Conservation (phyloP, 2,113 vertebrate genomes). For the Myiopsitta monachus region DNA sequence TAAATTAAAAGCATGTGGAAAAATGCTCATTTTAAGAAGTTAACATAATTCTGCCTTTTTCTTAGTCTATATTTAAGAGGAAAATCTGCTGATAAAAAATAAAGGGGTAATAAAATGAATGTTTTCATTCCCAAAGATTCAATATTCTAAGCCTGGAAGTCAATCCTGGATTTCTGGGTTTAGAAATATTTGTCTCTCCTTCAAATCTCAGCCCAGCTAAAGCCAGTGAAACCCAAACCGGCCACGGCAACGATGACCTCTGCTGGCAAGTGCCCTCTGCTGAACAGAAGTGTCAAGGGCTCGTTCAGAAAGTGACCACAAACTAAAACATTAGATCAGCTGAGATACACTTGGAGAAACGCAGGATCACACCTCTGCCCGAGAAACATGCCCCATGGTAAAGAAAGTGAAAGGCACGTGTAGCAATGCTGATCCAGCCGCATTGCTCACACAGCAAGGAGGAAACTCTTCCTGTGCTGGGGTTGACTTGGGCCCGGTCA, state of each 20-base stretch:
- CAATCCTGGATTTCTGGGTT: not conserved
- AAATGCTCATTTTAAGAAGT: not conserved
- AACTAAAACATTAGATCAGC: not conserved
- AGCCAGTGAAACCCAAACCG: not conserved
- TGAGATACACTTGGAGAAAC: not conserved
- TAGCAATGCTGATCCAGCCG: not conserved
- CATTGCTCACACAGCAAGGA: not conserved
- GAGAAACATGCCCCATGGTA: not conserved
- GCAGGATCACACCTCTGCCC: not conserved
- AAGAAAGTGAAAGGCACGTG: not conserved
- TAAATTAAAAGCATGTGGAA: not conserved
- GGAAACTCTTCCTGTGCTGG: not conserved
- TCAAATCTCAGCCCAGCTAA: not conserved
- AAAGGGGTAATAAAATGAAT: not conserved
- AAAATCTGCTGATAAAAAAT: not conserved
- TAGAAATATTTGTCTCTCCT: not conserved
- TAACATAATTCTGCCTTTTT: not conserved
- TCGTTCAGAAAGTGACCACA: not conserved
- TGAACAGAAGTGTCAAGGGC: not conserved
- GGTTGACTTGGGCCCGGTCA: not conserved
- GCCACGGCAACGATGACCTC: constrained; percentile 46
- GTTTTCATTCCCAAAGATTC: not conserved
- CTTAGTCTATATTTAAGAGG: not conserved
- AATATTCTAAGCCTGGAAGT: not conserved
- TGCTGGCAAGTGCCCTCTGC: constrained; percentile 12